Evolutionary conservation across 2,113 vertebrate genomes (phyloP).

Genomic region (Loxodonta africana): DNA sequence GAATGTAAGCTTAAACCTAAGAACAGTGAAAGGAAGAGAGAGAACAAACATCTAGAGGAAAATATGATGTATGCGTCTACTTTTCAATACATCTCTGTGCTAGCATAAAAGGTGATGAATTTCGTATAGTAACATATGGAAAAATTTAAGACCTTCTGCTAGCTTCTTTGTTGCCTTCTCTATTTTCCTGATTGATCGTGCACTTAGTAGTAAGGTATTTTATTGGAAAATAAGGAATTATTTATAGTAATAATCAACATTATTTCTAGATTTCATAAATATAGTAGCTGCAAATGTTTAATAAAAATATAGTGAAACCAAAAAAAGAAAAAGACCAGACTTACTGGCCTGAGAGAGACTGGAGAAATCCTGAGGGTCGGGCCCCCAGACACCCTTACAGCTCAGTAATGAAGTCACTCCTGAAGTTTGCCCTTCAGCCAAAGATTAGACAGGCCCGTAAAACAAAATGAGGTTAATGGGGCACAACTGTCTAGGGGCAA

Average conservation of each 20-base stretch:
- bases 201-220: neutral
- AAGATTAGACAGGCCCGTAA: too few relatives aligned
- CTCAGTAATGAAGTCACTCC: too few relatives aligned
- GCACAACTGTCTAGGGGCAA: too few relatives aligned
- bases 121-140: neutral
- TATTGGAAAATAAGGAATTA: neutral
- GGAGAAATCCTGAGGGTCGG: too few relatives aligned
- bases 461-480: too few relatives aligned
- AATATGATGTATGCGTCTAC: neutral
- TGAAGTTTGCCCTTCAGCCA: too few relatives aligned
- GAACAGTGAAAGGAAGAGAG: neutral
- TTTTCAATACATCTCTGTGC: neutral
- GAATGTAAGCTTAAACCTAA: neutral
- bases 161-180: neutral
- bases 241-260: neutral
- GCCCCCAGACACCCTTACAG: too few relatives aligned
- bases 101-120: neutral
- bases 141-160: neutral
- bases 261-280: slow-evolving; percentile 36
- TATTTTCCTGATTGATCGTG: neutral
- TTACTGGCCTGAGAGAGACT: too few relatives aligned
- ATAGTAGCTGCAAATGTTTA: neutral
- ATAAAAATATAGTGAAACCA: neutral
- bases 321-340: too few relatives aligned
- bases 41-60: neutral